These are phyloP conservation scores for Tetramorium simillimum DNA, from an alignment of 1,140 invertebrate species.

Conservation along the genomic window DNA sequence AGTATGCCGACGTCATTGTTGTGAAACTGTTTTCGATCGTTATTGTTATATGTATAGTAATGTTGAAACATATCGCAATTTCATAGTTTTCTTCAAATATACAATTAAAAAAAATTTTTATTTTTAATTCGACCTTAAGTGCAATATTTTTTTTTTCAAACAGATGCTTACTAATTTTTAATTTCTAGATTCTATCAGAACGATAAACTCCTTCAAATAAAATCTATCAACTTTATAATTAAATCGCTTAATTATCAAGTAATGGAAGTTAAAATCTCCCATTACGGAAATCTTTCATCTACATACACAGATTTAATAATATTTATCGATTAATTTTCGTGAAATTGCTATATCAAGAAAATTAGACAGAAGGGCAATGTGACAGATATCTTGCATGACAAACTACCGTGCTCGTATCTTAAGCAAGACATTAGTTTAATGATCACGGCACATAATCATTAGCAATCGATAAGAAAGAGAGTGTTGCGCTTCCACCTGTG, in stretches of 20 bases:
- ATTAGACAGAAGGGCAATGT: background rate
- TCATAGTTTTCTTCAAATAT: background rate
- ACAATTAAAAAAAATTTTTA: background rate
- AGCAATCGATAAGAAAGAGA: slow-evolving; percentile 60
- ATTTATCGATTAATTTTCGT: background rate
- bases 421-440: slow-evolving; percentile 56
- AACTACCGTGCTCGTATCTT: background rate
- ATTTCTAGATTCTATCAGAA: background rate
- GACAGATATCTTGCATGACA: background rate
- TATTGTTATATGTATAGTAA: slow-evolving; percentile 21
- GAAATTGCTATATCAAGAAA: background rate
- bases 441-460: slow-evolving; percentile 29
- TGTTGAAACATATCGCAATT: background rate
- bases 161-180: background rate
- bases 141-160: background rate
- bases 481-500: slow-evolving; percentile 40
- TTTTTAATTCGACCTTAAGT: background rate
- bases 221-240: background rate
- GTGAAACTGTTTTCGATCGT: slow-evolving; percentile 19
- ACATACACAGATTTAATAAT: background rate
- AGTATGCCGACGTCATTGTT: slow-evolving; percentile 7
- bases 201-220: background rate
- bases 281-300: background rate
- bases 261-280: background rate
- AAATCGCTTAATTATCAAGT: background rate